Percentiles rank a stretch among this genome's conserved stretches.
Conservation (phyloP, 2,797 vertebrate species). For the Molothrus aeneus region DNA sequence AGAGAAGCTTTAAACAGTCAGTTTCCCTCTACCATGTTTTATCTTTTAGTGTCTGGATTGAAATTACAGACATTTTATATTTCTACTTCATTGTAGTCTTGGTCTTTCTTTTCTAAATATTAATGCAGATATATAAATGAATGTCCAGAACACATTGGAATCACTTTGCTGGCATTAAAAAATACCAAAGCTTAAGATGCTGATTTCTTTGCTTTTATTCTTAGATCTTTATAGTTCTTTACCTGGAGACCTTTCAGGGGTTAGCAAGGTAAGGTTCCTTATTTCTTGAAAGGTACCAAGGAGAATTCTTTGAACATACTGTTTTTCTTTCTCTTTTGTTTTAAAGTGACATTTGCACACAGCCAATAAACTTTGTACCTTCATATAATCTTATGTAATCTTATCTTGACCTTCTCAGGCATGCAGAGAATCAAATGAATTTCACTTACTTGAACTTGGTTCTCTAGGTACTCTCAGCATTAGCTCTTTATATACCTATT, state of each 20-base stretch:
- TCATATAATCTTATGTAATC: neutral
- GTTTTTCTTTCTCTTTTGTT: neutral
- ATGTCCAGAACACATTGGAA: neutral
- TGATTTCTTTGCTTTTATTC: neutral
- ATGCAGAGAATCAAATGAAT: neutral
- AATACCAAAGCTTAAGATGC: neutral
- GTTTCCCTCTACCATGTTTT: neutral
- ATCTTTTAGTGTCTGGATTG: neutral
- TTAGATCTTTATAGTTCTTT: neutral
- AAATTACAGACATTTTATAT: neutral
- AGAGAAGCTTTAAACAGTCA: conserved; percentile 8
- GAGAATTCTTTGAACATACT: too few species aligned
- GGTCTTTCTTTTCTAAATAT: neutral
- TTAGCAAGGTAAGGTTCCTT: neutral
- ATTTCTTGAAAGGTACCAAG: neutral
- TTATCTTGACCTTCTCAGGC: neutral
- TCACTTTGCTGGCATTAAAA: neutral
- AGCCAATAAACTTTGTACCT: neutral
- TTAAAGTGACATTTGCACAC: neutral
- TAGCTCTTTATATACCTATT: neutral
- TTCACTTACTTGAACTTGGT: neutral
- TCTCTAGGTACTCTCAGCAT: neutral
- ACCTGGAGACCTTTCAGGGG: neutral
- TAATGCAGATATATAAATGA: neutral
- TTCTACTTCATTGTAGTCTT: neutral